phyloP scores from a whole-genome alignment of 2,888 invertebrate species.

The Tetranychus truncatus region DNA sequence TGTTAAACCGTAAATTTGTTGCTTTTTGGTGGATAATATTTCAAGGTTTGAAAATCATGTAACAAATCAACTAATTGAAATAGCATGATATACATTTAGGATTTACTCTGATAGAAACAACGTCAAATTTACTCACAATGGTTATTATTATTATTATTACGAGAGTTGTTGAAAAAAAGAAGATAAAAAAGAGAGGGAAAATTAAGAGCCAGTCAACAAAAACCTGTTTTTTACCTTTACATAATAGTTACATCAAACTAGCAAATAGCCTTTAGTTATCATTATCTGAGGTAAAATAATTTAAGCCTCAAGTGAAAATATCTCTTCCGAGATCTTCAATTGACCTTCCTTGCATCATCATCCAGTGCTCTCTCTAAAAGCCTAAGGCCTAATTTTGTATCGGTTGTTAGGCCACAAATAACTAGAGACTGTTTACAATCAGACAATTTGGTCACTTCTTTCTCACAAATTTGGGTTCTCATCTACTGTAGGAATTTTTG shows the following conservation, averaged over 20 bases:
- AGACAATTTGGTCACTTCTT: background rate
- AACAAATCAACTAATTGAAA: background rate
- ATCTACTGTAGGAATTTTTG: background rate
- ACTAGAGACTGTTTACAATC: background rate
- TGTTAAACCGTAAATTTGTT: background rate
- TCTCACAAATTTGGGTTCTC: background rate
- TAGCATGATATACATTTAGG: background rate
- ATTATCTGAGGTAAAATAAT: background rate
- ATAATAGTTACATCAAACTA: background rate
- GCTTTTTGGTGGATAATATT: background rate
- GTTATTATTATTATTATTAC: background rate
- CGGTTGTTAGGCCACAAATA: background rate
- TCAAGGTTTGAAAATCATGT: background rate
- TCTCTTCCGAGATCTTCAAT: background rate
- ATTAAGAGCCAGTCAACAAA: background rate
- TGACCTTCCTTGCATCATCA: background rate
- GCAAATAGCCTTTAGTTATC: background rate
- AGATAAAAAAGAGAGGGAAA: background rate
- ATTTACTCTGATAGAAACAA: background rate
- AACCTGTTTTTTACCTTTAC: background rate
- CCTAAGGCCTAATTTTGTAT: slow-evolving; percentile 1
- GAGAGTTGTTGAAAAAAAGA: background rate
- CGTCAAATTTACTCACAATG: background rate
- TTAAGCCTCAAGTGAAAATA: slow-evolving; percentile 1
- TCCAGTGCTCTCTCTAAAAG: background rate